A percentile compares a stretch with the other conserved stretches of the same genome.
Evolutionary conservation across 2,888 invertebrate genomes (phyloP).

Genomic region (Augochlorella aurata): DNA sequence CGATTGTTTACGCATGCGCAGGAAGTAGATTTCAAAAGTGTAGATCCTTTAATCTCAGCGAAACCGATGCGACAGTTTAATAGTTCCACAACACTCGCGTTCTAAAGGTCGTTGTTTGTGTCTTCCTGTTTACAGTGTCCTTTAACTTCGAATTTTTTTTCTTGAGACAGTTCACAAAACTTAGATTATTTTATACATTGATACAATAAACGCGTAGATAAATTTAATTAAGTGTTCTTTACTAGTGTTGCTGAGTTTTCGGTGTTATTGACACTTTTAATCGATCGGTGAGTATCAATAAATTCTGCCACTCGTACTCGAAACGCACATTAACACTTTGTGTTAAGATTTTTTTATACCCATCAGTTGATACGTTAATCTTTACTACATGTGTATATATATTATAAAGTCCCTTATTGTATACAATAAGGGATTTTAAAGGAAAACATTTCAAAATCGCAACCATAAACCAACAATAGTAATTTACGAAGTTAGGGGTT

Average conservation of each 20-base stretch:
- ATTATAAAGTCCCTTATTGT: too few species aligned
- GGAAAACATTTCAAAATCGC: slow-evolving; percentile 21
- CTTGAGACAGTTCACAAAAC: slow-evolving; percentile 18
- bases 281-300: slow-evolving; percentile 21
- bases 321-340: slow-evolving; percentile 32
- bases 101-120: background rate
- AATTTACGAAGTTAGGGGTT: slow-evolving; percentile 23
- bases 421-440: slow-evolving; percentile 29
- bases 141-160: background rate
- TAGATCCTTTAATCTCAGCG: slow-evolving; percentile 3
- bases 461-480: slow-evolving; percentile 29
- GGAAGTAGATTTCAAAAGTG: slow-evolving; percentile 14
- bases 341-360: slow-evolving; percentile 33
- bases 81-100: slow-evolving; percentile 7
- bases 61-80: slow-evolving; percentile 1
- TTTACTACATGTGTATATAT: slow-evolving; percentile 5
- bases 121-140: background rate
- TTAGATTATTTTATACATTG: slow-evolving; percentile 25
- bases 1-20: slow-evolving; percentile 40
- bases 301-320: slow-evolving; percentile 14
- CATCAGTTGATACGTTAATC: slow-evolving; percentile 24
- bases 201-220: slow-evolving; percentile 17
- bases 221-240: slow-evolving; percentile 13
- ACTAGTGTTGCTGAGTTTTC: background rate
- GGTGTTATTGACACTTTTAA: background rate